These are phyloP conservation scores for Trichopoda pennipes DNA, from an alignment of 2,888 invertebrate genomes.

Conservation along the genomic window DNA sequence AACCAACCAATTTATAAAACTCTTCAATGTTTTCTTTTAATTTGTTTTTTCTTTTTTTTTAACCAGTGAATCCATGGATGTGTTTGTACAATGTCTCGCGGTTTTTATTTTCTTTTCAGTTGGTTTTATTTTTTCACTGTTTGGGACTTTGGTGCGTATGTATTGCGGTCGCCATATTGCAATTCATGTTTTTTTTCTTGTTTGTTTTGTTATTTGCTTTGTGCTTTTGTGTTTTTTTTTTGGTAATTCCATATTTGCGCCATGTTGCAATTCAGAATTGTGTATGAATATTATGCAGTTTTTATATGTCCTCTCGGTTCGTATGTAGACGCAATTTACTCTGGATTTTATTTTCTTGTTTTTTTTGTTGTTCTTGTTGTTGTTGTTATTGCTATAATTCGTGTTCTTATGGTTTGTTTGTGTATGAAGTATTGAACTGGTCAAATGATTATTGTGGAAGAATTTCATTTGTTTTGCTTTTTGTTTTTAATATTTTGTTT, in stretches of 20 bases:
- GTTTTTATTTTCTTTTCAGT: conserved; percentile 65
- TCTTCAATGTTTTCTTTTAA: conserved; percentile 61
- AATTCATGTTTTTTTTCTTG: conserved; percentile 72
- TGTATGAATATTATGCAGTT: conserved; percentile 46
- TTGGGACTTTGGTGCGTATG: conserved; percentile 69
- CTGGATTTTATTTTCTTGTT: conserved; percentile 7
- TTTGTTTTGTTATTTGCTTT: not conserved
- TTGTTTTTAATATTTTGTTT: too few relatives aligned
- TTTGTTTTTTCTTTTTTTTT: conserved; percentile 25
- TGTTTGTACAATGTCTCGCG: conserved; percentile 69
- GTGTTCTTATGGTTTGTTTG: conserved; percentile 48
- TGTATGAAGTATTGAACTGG: conserved; percentile 59
- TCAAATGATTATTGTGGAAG: conserved; percentile 53
- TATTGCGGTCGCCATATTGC: conserved; percentile 80
- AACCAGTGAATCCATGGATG: conserved; percentile 63
- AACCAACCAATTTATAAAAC: conserved; percentile 48
- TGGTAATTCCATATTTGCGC: conserved; percentile 39
- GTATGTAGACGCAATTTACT: conserved; percentile 33
- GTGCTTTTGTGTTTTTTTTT: conserved; percentile 17
- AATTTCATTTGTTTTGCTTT: conserved; percentile 47
- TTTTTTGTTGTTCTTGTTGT: conserved; percentile 5
- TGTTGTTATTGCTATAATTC: not conserved
- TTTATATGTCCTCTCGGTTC: conserved; percentile 32
- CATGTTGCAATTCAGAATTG: conserved; percentile 50
- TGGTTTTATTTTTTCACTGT: conserved; percentile 23